Percentiles rank a stretch among this genome's conserved stretches.
Evolutionary conservation across 2,797 vertebrate species (phyloP).

Genomic region (Squalus acanthias): DNA sequence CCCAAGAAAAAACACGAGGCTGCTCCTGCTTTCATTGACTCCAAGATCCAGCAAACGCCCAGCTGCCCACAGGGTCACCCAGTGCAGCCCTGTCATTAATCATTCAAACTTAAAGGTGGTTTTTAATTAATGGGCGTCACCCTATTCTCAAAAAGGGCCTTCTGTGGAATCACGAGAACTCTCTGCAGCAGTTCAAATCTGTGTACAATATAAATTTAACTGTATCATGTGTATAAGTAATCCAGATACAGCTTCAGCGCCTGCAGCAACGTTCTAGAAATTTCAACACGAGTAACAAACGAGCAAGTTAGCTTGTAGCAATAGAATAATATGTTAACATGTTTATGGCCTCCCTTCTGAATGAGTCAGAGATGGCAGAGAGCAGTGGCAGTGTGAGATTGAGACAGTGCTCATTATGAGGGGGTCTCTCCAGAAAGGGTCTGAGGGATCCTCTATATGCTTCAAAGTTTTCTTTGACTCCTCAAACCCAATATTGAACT

Average conservation of each 20-base stretch:
- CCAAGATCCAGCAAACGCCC: neutral
- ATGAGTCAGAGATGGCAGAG: neutral
- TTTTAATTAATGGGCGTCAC: neutral
- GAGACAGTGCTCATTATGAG: neutral
- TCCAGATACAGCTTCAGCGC: neutral
- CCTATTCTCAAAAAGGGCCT: neutral
- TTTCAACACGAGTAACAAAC: constrained; percentile 8
- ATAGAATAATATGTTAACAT: neutral
- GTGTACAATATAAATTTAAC: constrained; percentile 26
- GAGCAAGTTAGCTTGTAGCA: neutral
- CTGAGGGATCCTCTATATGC: neutral
- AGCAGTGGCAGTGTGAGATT: neutral
- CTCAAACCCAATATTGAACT: neutral
- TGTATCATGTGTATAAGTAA: neutral
- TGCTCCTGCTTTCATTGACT: neutral
- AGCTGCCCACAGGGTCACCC: neutral
- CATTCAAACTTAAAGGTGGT: neutral
- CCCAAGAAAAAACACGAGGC: neutral
- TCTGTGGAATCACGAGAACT: neutral
- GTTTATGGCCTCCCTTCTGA: neutral
- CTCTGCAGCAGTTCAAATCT: neutral
- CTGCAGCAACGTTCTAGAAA: neutral
- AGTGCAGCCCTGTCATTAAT: too few relatives aligned
- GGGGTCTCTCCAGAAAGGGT: too few relatives aligned
- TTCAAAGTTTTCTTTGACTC: neutral